These are phyloP conservation scores for Gambusia holbrooki DNA, from an alignment of 2,113 vertebrate species.

Conservation along the genomic window DNA sequence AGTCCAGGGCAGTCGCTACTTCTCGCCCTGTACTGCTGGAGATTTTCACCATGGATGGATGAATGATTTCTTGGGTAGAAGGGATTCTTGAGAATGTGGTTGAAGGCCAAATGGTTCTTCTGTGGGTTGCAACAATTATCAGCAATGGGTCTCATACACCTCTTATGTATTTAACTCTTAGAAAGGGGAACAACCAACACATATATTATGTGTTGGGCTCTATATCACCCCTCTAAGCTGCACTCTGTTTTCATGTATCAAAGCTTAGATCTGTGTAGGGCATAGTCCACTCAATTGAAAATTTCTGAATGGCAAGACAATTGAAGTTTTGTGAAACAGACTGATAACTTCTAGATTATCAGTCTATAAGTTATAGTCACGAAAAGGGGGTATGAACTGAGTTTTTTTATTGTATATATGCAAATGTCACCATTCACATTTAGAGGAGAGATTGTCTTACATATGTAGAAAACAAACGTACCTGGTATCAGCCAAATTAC, in stretches of 20 bases:
- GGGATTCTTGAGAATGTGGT: too few relatives aligned
- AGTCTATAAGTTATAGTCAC: too few relatives aligned
- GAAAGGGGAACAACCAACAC: neutral
- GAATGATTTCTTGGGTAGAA: too few relatives aligned
- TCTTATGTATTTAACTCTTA: neutral
- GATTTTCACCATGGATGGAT: too few relatives aligned
- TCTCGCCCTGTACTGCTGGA: too few relatives aligned
- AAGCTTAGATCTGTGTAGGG: neutral
- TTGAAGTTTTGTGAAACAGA: neutral
- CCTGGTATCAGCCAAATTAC: conserved; percentile 29
- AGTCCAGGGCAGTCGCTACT: too few relatives aligned
- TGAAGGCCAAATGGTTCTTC: neutral
- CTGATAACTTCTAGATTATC: conserved; percentile 31
- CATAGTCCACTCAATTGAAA: neutral
- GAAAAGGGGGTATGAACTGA: too few relatives aligned
- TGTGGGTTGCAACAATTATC: neutral
- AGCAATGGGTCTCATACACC: neutral
- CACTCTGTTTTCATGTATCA: too few relatives aligned
- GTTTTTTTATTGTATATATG: conserved; percentile 19
- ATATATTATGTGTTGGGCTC: too few relatives aligned
- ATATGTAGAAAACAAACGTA: conserved; percentile 4
- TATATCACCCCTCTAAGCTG: too few relatives aligned
- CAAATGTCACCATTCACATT: conserved; percentile 8
- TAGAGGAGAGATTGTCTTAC: neutral
- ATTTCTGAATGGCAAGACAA: neutral